Evolutionary conservation across 2,797 vertebrate genomes (phyloP), one percentile per base, ranked within the genome.

Genomic region (Ctenopoma multispine): DNA sequence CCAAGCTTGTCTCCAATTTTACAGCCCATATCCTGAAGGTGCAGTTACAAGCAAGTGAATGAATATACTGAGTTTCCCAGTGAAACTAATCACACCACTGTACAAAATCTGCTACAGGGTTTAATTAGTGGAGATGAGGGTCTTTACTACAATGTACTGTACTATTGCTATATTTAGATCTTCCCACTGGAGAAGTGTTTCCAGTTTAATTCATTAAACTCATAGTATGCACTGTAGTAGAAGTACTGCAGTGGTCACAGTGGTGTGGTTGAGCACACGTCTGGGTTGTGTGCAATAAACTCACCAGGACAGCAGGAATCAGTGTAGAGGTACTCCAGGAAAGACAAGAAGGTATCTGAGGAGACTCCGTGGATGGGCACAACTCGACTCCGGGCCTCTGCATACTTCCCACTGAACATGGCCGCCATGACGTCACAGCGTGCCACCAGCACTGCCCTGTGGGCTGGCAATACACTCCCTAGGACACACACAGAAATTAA

Each of bases 361-460:
- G 97, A 98, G 83, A 98, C 95, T 0, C 96, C 97, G 0, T 97
- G 94, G 64, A 99, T 97, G 47, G 98, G 97, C 84, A 99, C 95
- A 84, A 97, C 95, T 68, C 96, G 70, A 60, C 94, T 97, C 34
- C 95, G 95, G 17, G 97, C 95, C 93, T 99, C 98, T 20, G 96
- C 93, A 23, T 99, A 99, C 82, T 96, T 98, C 13, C 97, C 98
- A 20, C 96, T 99, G 82, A 99, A 98, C 97, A 99, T 98, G 83
- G 97, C 97, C 1, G 98, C 97, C 98, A 99, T 99, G 69, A 99
- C 97, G 23, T 98, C 96, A 68, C 97, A 99, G 63, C 97, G 97
- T 4, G 97, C 97, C 71, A 97, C 96, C 75, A 99, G 91, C 75
- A 99, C 96, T 2, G 97, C 97, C 71, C 96, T 93, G 89, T 99